Evolutionary conservation across 2,113 vertebrate genomes (phyloP), one percentile per base, ranked within the genome.

Genomic region (Pteruthius melanotis): DNA sequence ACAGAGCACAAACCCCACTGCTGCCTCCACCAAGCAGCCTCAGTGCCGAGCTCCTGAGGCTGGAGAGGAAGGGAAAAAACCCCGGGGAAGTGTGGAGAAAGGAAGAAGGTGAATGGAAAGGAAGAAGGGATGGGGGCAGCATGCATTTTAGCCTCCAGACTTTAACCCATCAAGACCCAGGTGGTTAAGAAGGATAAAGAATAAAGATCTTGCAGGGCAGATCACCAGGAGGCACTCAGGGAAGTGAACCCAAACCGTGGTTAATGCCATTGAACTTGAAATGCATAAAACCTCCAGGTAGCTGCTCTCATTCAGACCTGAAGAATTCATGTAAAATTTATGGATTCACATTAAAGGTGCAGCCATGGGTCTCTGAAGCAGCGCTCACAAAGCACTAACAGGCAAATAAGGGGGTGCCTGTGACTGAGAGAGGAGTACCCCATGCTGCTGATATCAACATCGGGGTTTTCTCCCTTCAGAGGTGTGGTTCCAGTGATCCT

Each of bases 51-150:
- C 18, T 81, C 44, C 91, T 27, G 23, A 37, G 0, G 4, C 27
- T 50, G 76, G 14, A 40, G 61, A 94, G 83, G 90, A 96, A 97
- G 53, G 90, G 76, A 76, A 90, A 90, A 89, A 78, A 33, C 65
- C 80, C 65, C 44, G 30, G 89, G 93, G 64, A 93, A 89, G 31
- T 2, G 18, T 21, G 11, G 39, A 56, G 75, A 95, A 59, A 95
- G 85, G 92, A 96, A 93, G 68, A 42, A 45, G 76, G 72, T 82
- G 76, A 95, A 90, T 89, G 59, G 83, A 93, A 83, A 96, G 93
- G 72, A 97, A 78, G 68, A 69, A 96, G n/a, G 40, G 79, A 94
- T 37, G 52, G 23, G 15, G 63, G 50, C 59, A 96, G 75, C 17
- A 17, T 1, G 18, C 8, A 10, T 53, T 79, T 66, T 23, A 83